These are phyloP conservation scores for Toxotes lorentzi DNA, from an alignment of 2,797 vertebrate genomes.

Conservation along the genomic window DNA sequence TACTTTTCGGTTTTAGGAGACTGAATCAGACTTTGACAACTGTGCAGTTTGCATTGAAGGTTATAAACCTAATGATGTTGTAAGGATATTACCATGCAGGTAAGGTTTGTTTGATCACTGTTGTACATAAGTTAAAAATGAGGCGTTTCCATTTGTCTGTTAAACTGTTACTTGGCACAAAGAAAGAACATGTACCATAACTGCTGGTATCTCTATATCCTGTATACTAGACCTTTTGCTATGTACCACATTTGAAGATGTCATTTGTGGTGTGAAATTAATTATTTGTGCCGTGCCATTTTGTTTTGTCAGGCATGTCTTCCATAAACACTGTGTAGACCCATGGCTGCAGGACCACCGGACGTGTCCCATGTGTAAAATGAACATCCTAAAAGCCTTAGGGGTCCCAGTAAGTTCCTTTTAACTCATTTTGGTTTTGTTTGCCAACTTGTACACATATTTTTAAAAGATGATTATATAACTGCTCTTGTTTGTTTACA, in stretches of 20 bases:
- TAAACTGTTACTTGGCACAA: background rate
- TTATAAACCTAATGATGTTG: conserved; percentile 95
- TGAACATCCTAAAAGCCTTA: conserved; percentile 99
- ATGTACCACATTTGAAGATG: background rate
- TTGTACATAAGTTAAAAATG: background rate
- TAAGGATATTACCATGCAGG: conserved; percentile 97
- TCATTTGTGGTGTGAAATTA: background rate
- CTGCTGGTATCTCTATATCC: background rate
- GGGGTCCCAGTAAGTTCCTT: conserved; percentile 91
- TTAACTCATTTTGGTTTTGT: background rate
- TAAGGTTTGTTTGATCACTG: conserved; percentile 75
- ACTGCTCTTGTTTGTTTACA: background rate
- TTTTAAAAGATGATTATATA: background rate
- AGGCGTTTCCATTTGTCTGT: background rate
- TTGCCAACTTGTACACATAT: background rate
- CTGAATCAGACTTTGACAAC: conserved; percentile 97
- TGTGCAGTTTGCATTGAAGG: conserved; percentile 99
- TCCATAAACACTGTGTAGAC: conserved; percentile 99
- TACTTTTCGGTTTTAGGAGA: conserved; percentile 88
- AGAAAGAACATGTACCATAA: background rate
- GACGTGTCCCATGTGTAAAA: conserved; percentile 99
- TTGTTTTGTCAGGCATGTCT: conserved; percentile 91
- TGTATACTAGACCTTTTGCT: background rate
- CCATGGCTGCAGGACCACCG: conserved; percentile 98
- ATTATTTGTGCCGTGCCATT: background rate